Base-by-base conservation (phyloP, 2,797 vertebrate species). In the Nannoperca obscura region DNA sequence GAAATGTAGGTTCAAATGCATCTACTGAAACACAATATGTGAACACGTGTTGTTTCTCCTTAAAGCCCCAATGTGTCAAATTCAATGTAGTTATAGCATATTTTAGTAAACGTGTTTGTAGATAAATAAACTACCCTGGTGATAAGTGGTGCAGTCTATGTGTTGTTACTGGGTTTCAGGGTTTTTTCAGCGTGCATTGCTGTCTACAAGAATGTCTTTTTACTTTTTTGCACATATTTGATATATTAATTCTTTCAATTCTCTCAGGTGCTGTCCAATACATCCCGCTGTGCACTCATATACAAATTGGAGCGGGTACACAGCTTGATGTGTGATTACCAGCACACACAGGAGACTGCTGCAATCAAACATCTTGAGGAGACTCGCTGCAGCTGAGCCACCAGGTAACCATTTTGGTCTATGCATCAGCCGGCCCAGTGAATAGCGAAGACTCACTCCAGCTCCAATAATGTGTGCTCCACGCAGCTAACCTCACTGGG, bases 311-410 rank as follows among this genome's bases (percentile, higher is more conserved):
- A 67, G 74, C 30, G 14, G 72, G 71, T 61, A 44, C 86, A 83
- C 89, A 90, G 91, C 88, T 88, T 93, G 92, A 91, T 78, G 86
- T 80, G 89, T 92, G 89, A 94, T 94, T 93, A 92, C 91, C 83
- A 57, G 85, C 85, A 84, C 81, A 88, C 88, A 59, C 68, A 46
- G 86, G 90, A 86, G 87, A 92, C 84, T 78, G 86, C 71, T 30
- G 88, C 94, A 95, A 94, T 94, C 93, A 93, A 88, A 84, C 74
- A 86, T 86, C 87, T 91, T 40, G 83, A 89, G 80, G 77, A 71
- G 89, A 70, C 82, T 85, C 71, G 30, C 82, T 65, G 79, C 87
- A 85, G 90, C 84, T 72, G 85, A 89, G 83, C 78, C 90, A 77
- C 88, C 88, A 80, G 89, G 89, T 85, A 82, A 76, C 86, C 87